Evolutionary conservation across 2,113 vertebrate species (phyloP), one percentile per base, ranked within the genome.

Genomic region (Canis aureus): DNA sequence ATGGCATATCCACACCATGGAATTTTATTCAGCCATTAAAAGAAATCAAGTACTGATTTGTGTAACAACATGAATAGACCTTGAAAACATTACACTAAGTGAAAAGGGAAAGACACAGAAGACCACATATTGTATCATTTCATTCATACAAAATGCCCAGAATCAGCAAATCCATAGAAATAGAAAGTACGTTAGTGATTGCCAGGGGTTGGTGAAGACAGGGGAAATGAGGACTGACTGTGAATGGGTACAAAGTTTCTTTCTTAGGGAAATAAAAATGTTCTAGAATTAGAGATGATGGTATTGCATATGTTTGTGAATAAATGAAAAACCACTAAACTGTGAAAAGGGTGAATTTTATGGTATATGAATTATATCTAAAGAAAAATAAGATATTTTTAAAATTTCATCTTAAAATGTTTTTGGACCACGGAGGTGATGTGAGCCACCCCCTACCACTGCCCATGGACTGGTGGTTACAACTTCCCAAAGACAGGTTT

Each of bases 101-200:
- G 51, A 91, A 95, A 90, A 49, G 69, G 81, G 22, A 32, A 38
- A 51, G 57, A 67, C 55, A 91, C 35, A 82, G 78, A 86, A 79
- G 32, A 35, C 15, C 35, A 79, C 55, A 59, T 79, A 43, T 19
- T 76, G 6, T 43, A 91, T 62, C n/a, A 94, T 76, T 80, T 53
- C 38, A 85, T 80, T 94, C 6, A 90, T 12, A 81, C 17, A n/a
- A 84, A 83, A 64, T 32, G 55, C 43, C 71, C 60, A 83, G 73
- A 88, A 88, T 38, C 83, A 94, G 89, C 27, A 94, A 94, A 94
- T 80, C 17, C 78, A 86, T 25, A 76, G 55, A 86, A 29, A 89
- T 53, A 79, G 59, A 84, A 89, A 38, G 35, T 23, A 19, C 22
- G 62, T 57, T 9, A 55, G 71, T 57, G 64, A 55, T 35, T 84